Percentiles rank a stretch among this genome's conserved stretches.
These are phyloP conservation scores for Lophius piscatorius DNA, from an alignment of 2,113 vertebrate genomes.

Conservation along the genomic window DNA sequence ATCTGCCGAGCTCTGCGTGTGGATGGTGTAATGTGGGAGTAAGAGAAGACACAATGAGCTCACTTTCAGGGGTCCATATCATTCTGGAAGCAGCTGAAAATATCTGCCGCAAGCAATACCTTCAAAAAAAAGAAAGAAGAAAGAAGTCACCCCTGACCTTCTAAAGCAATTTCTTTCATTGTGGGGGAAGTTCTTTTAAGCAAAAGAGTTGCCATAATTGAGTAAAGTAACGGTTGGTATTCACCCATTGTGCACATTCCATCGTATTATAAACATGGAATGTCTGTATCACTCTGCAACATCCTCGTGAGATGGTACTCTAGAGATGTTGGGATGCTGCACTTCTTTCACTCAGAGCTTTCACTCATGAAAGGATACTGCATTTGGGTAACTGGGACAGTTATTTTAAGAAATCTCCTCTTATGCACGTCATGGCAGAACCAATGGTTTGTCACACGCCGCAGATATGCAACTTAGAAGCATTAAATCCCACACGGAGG, in stretches of 20 bases:
- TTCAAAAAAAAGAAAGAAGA: constrained; percentile 46
- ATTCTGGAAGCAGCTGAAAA: constrained; percentile 51
- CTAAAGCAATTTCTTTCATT: constrained; percentile 25
- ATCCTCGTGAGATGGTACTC: constrained; percentile 4
- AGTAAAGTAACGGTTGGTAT: constrained; percentile 5
- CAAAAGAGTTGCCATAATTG: constrained; percentile 4
- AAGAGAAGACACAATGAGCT: constrained; percentile 65
- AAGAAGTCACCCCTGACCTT: constrained; percentile 31
- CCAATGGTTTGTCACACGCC: constrained; percentile 35
- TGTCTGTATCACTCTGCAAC: background rate
- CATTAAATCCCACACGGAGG: background rate
- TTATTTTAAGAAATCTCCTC: constrained; percentile 62
- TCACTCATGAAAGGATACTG: constrained; percentile 50
- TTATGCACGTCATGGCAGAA: constrained; percentile 62
- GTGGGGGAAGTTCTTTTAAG: constrained; percentile 13
- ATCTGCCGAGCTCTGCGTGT: constrained; percentile 46
- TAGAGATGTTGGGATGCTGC: constrained; percentile 25
- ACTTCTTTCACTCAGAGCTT: constrained; percentile 33
- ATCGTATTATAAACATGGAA: background rate
- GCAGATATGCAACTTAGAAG: constrained; percentile 18
- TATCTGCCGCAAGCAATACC: constrained; percentile 50
- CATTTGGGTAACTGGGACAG: constrained; percentile 69
- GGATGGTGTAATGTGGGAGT: constrained; percentile 60
- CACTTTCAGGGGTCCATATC: constrained; percentile 60
- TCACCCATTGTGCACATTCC: constrained; percentile 11